A percentile compares a stretch with the other conserved stretches of the same genome.
phyloP scores from a whole-genome alignment of 2,888 invertebrate genomes.

The Gymnoscelis rufifasciata region DNA sequence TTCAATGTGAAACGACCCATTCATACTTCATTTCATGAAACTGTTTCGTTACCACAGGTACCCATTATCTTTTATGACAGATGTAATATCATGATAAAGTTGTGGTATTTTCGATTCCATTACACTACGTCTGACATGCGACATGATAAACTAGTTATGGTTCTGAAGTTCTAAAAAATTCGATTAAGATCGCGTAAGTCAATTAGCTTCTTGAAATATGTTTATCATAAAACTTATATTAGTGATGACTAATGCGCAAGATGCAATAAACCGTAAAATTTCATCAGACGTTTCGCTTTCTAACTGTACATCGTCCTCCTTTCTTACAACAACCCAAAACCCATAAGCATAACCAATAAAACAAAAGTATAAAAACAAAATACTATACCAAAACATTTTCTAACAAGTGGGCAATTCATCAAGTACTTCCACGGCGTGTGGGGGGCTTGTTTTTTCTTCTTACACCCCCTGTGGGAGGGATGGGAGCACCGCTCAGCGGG shows the following conservation, averaged over 20 bases:
- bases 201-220: too few relatives aligned
- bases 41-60: not conserved
- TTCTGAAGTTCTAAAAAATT: too few relatives aligned
- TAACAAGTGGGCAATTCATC: constrained; percentile 81
- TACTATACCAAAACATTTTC: constrained; percentile 79
- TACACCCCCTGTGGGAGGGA: constrained; percentile 66
- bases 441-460: constrained; percentile 74
- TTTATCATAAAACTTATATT: too few relatives aligned
- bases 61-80: too few relatives aligned
- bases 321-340: not conserved
- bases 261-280: not conserved
- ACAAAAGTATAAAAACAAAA: constrained; percentile 35
- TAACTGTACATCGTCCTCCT: not conserved
- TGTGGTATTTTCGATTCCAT: too few relatives aligned
- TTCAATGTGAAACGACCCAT: not conserved
- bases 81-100: not conserved
- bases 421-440: constrained; percentile 79
- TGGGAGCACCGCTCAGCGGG: constrained; percentile 72
- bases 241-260: not conserved
- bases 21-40: not conserved
- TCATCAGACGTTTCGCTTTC: not conserved
- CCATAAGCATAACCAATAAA: constrained; percentile 1
- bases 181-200: too few relatives aligned
- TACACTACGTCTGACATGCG: too few relatives aligned
- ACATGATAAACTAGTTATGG: too few relatives aligned